These are phyloP conservation scores for Sussaba pulchella DNA, from an alignment of 2,888 invertebrate genomes.

Conservation along the genomic window DNA sequence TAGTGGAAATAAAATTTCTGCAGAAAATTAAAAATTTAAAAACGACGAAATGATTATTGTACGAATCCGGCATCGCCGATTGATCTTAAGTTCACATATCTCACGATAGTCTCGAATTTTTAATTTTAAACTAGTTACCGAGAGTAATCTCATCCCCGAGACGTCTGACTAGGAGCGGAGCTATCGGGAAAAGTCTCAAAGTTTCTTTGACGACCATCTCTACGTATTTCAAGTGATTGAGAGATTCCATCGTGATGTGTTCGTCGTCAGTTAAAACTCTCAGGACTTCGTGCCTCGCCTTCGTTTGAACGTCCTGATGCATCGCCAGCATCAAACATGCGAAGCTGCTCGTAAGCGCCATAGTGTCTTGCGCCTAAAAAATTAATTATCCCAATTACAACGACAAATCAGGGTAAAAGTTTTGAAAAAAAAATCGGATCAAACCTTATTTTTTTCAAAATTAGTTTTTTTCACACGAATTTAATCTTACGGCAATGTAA, in stretches of 20 bases:
- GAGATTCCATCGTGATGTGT: conserved; percentile 48
- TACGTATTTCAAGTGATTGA: conserved; percentile 66
- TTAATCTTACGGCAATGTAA: conserved; percentile 67
- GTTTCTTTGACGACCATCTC: conserved; percentile 71
- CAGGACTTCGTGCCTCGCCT: conserved; percentile 65
- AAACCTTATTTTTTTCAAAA: background rate
- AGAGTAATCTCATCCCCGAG: conserved; percentile 61
- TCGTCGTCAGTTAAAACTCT: conserved; percentile 49
- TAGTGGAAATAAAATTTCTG: too few relatives aligned
- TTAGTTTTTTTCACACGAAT: conserved; percentile 12
- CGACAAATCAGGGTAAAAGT: background rate
- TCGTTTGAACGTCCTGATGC: conserved; percentile 65
- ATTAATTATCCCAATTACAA: background rate
- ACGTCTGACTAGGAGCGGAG: conserved; percentile 67
- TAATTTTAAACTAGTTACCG: conserved; percentile 35
- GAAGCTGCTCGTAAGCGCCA: conserved; percentile 66
- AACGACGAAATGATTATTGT: too few relatives aligned
- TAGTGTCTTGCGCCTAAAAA: conserved; percentile 70
- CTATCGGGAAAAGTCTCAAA: conserved; percentile 69
- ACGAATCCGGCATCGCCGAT: too few relatives aligned
- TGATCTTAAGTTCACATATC: too few relatives aligned
- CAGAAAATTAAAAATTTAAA: too few relatives aligned
- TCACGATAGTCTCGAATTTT: too few relatives aligned
- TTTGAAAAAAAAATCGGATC: too few relatives aligned
- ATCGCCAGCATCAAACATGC: conserved; percentile 68